Evolutionary conservation across 2,888 invertebrate species (phyloP).

Genomic region (Erebia epiphron): DNA sequence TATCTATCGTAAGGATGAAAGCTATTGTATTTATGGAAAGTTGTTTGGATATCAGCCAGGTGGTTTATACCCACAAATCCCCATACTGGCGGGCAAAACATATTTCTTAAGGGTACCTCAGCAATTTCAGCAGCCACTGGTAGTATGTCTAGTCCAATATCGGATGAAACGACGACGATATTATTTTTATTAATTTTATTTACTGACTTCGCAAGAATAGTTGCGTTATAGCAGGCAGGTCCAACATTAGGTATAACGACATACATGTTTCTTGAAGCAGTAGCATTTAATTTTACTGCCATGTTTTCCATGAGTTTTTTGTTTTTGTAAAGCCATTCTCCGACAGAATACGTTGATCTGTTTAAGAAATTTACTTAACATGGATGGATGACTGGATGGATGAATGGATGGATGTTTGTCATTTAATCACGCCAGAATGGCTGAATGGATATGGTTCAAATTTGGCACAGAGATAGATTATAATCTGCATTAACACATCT

Average conservation of each 20-base stretch:
- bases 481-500: too few species aligned
- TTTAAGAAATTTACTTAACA: background rate
- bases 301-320: conserved; percentile 65
- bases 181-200: conserved; percentile 69
- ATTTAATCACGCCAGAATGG: too few species aligned
- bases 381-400: background rate
- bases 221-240: conserved; percentile 83
- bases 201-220: conserved; percentile 65
- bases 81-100: conserved; percentile 85
- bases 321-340: conserved; percentile 66
- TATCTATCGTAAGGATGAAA: conserved; percentile 79
- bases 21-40: conserved; percentile 77
- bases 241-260: conserved; percentile 82
- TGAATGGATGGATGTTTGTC: too few species aligned
- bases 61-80: conserved; percentile 83
- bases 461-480: too few species aligned
- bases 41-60: conserved; percentile 79
- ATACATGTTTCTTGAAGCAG: conserved; percentile 69
- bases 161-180: conserved; percentile 82
- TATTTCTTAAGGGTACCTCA: conserved; percentile 69
- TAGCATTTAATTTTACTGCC: conserved; percentile 75
- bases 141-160: conserved; percentile 77
- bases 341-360: conserved; percentile 58
- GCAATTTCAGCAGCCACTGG: conserved; percentile 67
- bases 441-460: too few species aligned